Percentiles rank a stretch among this genome's conserved stretches.
These are phyloP conservation scores for Hippasteria phrygiana DNA, from an alignment of 53 echinoderm and acorn worm genomes.

Conservation along the genomic window DNA sequence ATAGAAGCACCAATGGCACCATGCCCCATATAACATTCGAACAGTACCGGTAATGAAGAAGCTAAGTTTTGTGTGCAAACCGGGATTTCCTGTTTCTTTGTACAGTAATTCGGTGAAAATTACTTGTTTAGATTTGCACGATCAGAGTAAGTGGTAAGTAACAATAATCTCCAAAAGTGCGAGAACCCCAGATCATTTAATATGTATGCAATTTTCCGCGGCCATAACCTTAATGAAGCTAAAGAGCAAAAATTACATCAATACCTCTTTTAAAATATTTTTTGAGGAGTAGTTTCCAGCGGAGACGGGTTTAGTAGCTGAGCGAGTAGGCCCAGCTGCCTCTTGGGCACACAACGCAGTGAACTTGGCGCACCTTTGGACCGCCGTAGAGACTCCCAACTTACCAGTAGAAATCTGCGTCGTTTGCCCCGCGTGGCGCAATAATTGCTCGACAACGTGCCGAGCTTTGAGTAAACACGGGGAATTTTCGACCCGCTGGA, in stretches of 20 bases:
- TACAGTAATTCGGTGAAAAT: too few species aligned
- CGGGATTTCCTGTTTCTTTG: too few species aligned
- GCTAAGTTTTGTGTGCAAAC: too few species aligned
- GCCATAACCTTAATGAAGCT: background rate
- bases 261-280: background rate
- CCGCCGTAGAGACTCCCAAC: background rate
- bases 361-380: conserved; percentile 8
- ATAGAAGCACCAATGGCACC: too few species aligned
- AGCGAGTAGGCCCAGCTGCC: background rate
- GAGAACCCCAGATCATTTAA: background rate
- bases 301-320: conserved; percentile 31
- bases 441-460: background rate
- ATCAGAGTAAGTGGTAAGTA: background rate
- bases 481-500: background rate
- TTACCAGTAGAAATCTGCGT: background rate
- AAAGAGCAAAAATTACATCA: conserved; percentile 45
- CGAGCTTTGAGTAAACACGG: conserved; percentile 18
- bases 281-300: background rate
- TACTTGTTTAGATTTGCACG: too few species aligned
- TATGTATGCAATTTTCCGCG: background rate
- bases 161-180: conserved; percentile 35
- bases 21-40: too few species aligned
- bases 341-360: conserved; percentile 22
- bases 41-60: too few species aligned
- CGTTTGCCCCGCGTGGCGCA: background rate